Evolutionary conservation across 2,888 invertebrate genomes (phyloP), one percentile per base, ranked within the genome.

Genomic region (Sminthurides aquaticus): DNA sequence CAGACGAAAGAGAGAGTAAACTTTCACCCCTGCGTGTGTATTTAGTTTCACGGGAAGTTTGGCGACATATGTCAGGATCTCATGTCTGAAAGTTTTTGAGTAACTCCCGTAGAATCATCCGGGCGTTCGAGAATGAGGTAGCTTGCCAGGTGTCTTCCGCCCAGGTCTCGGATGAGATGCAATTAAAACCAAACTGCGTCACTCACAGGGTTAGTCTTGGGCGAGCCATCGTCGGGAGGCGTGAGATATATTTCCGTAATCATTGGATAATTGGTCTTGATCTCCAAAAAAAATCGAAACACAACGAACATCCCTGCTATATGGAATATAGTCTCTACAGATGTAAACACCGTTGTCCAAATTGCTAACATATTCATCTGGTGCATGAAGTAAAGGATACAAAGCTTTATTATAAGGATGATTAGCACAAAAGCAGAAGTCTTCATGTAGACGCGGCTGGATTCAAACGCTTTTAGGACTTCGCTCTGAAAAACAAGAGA

Each of bases 181-280:
- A 34, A 34, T 52, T 52, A 65, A 57, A 65, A 65, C 65, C 65
- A 65, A 25, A 65, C 65, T n/a, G 65, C 65, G 52, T 65, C 65
- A 3, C 52, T 27, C 22, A 65, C 65, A 24, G 61, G 56, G 55
- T 65, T 61, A 15, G 56, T 29, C 48, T 65, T 65, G 2, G 65
- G 65, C 2, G 60, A 54, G 24, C 52, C 20, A 27, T 65, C 65
- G 18, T 28, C 48, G 11, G 22, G 22, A 3, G 59, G 59, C 11
- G 59, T 59, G 27, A 56, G 56, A 29, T 65, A 65, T 27, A 65
- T 65, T 48, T 61, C 29, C 3, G 65, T 63, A 22, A 65, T 56
- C 5, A 55, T 61, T n/a, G 65, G 65, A 49, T 56, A 65, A 28
- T 54, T 61, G 5, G 22, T 52, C 18, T 54, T 62, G 48, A 65